These are phyloP conservation scores for Melieria omissa DNA, from an alignment of 2,888 invertebrate species.

Conservation along the genomic window DNA sequence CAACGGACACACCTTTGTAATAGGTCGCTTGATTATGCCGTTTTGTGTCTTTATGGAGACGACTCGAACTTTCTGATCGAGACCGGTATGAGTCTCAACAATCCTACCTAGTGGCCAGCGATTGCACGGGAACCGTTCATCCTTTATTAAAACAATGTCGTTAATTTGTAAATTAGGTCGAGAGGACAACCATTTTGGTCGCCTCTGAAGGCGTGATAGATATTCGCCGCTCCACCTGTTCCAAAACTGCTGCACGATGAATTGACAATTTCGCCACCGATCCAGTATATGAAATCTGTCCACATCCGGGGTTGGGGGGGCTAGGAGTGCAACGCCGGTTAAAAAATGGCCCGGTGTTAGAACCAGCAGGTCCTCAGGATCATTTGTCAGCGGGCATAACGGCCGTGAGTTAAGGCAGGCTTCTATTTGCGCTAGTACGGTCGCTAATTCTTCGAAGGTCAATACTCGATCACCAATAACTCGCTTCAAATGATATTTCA, in stretches of 20 bases:
- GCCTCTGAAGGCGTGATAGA: constrained; percentile 17
- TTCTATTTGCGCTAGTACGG: no score
- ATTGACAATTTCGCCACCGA: constrained; percentile 30
- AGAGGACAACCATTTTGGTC: constrained; percentile 10
- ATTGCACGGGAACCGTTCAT: constrained; percentile 24
- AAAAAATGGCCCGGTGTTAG: no score
- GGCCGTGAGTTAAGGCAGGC: no score
- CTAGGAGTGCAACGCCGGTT: no score
- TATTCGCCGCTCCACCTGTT: constrained; percentile 26
- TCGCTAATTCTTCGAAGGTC: no score
- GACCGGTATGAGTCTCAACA: constrained; percentile 26
- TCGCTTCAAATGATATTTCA: no score
- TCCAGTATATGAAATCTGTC: constrained; percentile 18
- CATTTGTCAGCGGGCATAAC: no score
- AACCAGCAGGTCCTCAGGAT: no score
- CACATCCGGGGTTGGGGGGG: no score
- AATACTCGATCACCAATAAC: no score
- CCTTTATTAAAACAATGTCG: constrained; percentile 33
- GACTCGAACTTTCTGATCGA: constrained; percentile 23
- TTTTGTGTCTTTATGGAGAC: constrained; percentile 6
- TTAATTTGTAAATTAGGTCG: neutral
- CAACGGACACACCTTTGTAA: constrained; percentile 22
- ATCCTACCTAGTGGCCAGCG: constrained; percentile 29
- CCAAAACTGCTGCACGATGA: constrained; percentile 24
- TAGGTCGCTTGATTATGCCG: constrained; percentile 19